Conservation (phyloP, 2,888 invertebrate genomes). For the Synanthedon myopaeformis region DNA sequence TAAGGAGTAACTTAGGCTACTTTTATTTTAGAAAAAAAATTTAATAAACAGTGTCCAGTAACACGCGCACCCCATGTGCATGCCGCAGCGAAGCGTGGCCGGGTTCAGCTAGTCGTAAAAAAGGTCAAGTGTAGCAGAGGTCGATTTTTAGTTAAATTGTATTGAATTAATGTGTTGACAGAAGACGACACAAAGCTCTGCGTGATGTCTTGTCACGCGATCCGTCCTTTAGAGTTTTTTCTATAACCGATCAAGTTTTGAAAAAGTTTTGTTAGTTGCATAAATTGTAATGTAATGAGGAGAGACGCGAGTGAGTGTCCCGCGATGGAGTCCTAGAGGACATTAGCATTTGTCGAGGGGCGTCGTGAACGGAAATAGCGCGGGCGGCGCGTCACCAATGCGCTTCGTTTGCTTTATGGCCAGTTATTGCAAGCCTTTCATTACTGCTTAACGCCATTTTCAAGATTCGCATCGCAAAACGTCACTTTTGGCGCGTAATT, state of each 20-base stretch:
- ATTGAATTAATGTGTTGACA: too few species aligned
- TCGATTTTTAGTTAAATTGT: too few species aligned
- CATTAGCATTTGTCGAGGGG: conserved; percentile 68
- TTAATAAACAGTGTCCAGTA: too few species aligned
- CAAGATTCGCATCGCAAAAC: conserved; percentile 60
- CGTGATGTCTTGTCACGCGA: too few species aligned
- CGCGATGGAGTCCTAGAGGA: conserved; percentile 63
- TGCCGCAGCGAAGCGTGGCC: too few species aligned
- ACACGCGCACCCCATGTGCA: too few species aligned
- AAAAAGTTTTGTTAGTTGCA: neutral
- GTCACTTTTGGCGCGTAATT: conserved; percentile 51
- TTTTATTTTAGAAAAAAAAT: too few species aligned
- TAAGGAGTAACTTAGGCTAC: too few species aligned
- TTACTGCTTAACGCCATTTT: conserved; percentile 51
- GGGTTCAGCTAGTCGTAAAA: too few species aligned
- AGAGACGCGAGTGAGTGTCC: conserved; percentile 16
- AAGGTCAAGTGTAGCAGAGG: too few species aligned
- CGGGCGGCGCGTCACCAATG: conserved; percentile 54
- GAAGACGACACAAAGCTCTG: too few species aligned
- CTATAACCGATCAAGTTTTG: neutral
- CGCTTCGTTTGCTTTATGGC: conserved; percentile 57
- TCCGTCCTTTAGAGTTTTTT: too few species aligned
- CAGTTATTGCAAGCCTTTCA: conserved; percentile 63
- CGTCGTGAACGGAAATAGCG: conserved; percentile 58
- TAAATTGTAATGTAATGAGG: conserved; percentile 9